Base-by-base conservation (phyloP, 2,797 vertebrate species). In the Merluccius polli region DNA sequence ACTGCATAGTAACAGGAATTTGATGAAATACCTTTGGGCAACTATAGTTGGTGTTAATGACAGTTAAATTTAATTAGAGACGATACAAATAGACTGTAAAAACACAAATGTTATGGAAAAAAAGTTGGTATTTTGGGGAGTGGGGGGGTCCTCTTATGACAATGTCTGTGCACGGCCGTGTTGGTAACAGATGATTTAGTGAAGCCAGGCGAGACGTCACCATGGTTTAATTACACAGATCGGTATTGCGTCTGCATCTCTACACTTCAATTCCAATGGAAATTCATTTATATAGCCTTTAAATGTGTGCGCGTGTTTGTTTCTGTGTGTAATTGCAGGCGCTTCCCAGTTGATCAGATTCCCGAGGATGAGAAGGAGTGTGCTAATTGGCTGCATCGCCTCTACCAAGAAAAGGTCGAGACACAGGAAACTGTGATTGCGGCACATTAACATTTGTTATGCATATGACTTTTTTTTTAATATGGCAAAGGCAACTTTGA, bases 401-500 rank as follows among this genome's bases (percentile, higher is more conserved):
- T 96, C 81, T 96, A 96, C 85, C 95, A 95, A 87, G 94, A 96
- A 82, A 97, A 97, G 95, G 96, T 96, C 88, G 44, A 71, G 29
- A 63, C n/a, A 63, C 52, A 16, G 41, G 15, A 44, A 44, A 3
- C n/a, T n/a, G n/a, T n/a, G n/a, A n/a, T 35, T 41, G 38, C 6
- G 1, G n/a, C 48, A 48, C 18, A 21, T 18, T 21, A 48, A 44
- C 11, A 1, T 44, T 44, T 11, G 11, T 52, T 52, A 38, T 38
- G 3, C 36, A 38, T 38, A 10, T 12, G 10, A 38, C 36, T 38
- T 8, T 38, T 38, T 5, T n/a, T 21, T 52, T 52, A 35, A 35
- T 35, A 52, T 52, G 21, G 18, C 6, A 9, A 18, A 52, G 2
- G 6, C 21, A 48, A 21, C 38, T 41, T 41, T 41, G 44, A 48